Percentiles rank a stretch among this genome's conserved stretches.
These are phyloP conservation scores for Osmerus eperlanus DNA, from an alignment of 2,113 vertebrate species.

Conservation along the genomic window DNA sequence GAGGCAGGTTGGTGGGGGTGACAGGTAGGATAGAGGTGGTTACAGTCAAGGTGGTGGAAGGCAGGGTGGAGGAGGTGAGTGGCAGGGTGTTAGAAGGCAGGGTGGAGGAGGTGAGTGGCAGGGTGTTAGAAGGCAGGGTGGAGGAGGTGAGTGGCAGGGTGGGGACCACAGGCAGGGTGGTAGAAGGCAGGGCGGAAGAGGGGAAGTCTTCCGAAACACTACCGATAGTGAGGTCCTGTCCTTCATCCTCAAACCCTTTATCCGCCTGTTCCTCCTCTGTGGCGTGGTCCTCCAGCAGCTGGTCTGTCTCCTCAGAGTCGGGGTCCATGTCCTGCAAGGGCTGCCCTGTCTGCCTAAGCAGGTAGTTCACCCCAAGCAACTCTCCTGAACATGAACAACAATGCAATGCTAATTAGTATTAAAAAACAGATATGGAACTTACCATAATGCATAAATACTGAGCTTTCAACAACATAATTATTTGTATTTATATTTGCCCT, in stretches of 20 bases:
- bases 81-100: no score
- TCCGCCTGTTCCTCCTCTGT: slow-evolving; percentile 3
- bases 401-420: no score
- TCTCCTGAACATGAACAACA: slow-evolving; percentile 6
- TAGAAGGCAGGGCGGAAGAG: background rate
- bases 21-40: no score
- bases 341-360: slow-evolving; percentile 12
- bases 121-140: no score
- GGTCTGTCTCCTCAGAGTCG: background rate
- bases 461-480: no score
- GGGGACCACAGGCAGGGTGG: no score
- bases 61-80: no score
- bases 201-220: background rate
- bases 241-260: background rate
- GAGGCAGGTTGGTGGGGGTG: no score
- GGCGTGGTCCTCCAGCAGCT: background rate
- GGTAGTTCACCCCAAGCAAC: slow-evolving; percentile 4
- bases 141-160: no score
- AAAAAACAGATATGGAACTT: background rate
- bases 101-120: no score
- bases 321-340: slow-evolving; percentile 13
- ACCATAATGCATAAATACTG: background rate
- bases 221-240: background rate
- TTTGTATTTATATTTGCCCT: no score
- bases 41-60: no score